Evolutionary conservation across 2,888 invertebrate genomes (phyloP), one percentile per base, ranked within the genome.

Genomic region (Cancer borealis): DNA sequence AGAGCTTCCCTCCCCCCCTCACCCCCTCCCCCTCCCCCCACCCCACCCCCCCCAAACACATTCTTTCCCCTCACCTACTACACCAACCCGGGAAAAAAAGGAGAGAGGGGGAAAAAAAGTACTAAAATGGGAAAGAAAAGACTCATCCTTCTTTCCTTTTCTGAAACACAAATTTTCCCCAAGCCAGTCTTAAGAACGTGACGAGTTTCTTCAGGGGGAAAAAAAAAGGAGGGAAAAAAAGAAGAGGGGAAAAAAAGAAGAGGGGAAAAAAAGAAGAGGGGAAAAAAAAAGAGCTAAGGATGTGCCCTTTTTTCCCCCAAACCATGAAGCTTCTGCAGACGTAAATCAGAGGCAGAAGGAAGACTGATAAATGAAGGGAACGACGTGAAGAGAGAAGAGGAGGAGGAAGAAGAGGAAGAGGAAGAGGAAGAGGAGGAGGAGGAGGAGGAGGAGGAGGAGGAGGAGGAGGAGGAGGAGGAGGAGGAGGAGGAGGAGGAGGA

Each of bases 111-210:
- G 17, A 10, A 10, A 3, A 12, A 10, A 54, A 12, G 1, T 0
- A 54, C 17, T 17, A 17, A 12, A 54, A 17, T 2, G 3, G 54
- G 54, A 54, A 54, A 54, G 54, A 54, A 54, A 17, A 54, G 17
- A 54, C 10, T 54, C 54, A 4, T 12, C 54, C 12, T 17, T 54
- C 54, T 14, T 54, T 73, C 73, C 26, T 21, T n/a, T 10, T 10
- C 54, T 26, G n/a, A 73, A 73, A 73, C 73, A 73, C 73, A 79
- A 79, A 79, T 79, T 79, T 26, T 73, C 73, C 73, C 73, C 10
- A 1, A 66, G 79, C 30, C 79, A 30, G 8, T 79, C 79, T 30
- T 30, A 79, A 79, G 79, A 10, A 79, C 30, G 79, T 79, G 79
- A 79, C 79, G 30, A 79, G 8, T 79, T 30, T 79, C 79, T 39